Evolutionary conservation across 1,140 invertebrate genomes (phyloP).

Genomic region (Brachionus paranguensis): DNA sequence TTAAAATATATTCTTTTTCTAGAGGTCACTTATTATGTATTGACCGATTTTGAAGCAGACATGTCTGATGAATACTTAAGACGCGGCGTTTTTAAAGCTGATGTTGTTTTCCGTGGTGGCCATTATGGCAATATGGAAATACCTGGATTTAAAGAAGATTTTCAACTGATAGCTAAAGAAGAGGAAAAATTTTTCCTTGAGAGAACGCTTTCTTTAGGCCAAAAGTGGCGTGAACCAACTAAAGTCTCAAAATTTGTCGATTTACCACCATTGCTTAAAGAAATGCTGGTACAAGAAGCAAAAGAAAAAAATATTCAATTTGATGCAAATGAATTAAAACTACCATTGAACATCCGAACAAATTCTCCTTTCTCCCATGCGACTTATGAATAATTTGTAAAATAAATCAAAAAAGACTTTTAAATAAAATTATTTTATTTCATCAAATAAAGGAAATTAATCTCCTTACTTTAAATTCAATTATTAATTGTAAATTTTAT

Average conservation of each 20-base stretch:
- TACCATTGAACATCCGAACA: background rate
- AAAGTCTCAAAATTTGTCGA: constrained; percentile 3
- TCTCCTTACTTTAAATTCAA: background rate
- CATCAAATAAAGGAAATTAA: background rate
- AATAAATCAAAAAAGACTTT: constrained; percentile 21
- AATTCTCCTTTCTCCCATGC: constrained; percentile 2
- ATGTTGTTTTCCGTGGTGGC: constrained; percentile 30
- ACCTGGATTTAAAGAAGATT: constrained; percentile 39
- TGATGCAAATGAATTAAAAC: background rate
- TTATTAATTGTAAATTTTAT: background rate
- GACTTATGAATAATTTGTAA: background rate
- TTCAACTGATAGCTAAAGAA: constrained; percentile 16
- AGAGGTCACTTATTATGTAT: constrained; percentile 36
- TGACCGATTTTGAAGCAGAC: constrained; percentile 27
- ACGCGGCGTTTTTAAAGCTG: constrained; percentile 11
- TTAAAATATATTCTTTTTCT: background rate
- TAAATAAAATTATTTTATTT: background rate
- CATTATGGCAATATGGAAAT: constrained; percentile 22
- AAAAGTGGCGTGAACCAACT: constrained; percentile 34
- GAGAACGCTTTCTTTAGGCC: background rate
- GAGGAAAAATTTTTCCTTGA: constrained; percentile 17
- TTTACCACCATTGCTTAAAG: constrained; percentile 31
- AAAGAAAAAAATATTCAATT: constrained; percentile 28
- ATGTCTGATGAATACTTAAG: constrained; percentile 34
- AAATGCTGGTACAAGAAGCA: constrained; percentile 14